Evolutionary conservation across 2,113 vertebrate genomes (phyloP).

Genomic region (Nycticebus coucang): DNA sequence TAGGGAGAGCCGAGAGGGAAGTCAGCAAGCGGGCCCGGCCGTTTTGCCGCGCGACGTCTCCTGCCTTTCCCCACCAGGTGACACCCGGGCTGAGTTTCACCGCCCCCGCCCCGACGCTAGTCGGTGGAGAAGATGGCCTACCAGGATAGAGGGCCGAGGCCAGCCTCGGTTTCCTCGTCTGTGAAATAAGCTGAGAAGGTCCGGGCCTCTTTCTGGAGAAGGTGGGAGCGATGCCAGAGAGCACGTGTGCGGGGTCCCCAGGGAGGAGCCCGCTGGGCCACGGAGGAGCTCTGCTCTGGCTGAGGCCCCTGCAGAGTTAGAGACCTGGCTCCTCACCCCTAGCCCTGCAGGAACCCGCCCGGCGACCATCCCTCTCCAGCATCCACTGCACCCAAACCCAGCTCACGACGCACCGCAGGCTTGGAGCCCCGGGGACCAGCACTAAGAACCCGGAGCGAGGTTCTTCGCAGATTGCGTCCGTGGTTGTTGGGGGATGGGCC

Average conservation of each 20-base stretch:
- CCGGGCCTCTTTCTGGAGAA: neutral
- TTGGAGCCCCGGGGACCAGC: neutral
- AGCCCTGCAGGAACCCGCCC: fast-evolving
- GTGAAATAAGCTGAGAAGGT: neutral
- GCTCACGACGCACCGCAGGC: fast-evolving
- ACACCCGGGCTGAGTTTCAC: neutral
- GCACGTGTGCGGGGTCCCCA: neutral
- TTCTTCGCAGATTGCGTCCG: neutral
- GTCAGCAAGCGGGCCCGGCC: fast-evolving
- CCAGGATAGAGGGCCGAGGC: fast-evolving
- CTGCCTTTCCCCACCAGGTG: neutral
- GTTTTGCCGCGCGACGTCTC: neutral
- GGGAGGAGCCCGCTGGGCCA: too few relatives aligned
- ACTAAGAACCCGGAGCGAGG: neutral
- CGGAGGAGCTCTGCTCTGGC: neutral
- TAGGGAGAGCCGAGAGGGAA: fast-evolving
- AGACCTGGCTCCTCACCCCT: neutral
- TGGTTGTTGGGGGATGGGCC: neutral
- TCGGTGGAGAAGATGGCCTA: fast-evolving
- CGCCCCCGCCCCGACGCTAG: neutral
- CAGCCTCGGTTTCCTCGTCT: neutral
- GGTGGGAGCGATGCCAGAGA: neutral
- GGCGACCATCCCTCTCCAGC: fast-evolving
- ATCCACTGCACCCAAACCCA: neutral
- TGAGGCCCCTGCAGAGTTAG: neutral